phyloP scores from a whole-genome alignment of 1,140 invertebrate genomes.

The Asbolus verrucosus region DNA sequence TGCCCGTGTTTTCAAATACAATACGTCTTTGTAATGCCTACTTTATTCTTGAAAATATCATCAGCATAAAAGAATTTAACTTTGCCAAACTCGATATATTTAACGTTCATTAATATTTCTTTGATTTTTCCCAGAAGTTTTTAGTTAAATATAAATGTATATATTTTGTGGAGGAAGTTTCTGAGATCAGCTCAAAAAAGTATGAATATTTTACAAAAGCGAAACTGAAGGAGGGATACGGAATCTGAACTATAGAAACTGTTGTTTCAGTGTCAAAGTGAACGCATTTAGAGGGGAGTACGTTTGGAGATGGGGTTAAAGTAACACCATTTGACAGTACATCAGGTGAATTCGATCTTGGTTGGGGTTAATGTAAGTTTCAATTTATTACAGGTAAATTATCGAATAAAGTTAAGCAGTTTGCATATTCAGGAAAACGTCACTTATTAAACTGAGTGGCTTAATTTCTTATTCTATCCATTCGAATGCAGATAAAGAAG shows the following conservation, averaged over 20 bases:
- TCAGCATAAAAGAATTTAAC: too few relatives aligned
- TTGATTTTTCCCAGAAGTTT: not conserved
- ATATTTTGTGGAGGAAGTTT: not conserved
- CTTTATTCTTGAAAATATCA: too few relatives aligned
- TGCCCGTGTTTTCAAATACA: too few relatives aligned
- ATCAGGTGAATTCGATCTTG: conserved; percentile 19
- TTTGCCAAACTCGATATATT: too few relatives aligned
- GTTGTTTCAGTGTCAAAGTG: too few relatives aligned
- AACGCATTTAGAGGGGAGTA: too few relatives aligned
- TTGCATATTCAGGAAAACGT: conserved; percentile 50
- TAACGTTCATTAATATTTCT: conserved; percentile 7
- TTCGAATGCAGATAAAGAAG: conserved; percentile 43
- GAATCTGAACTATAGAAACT: too few relatives aligned
- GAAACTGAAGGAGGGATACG: too few relatives aligned
- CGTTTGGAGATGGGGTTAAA: conserved; percentile 31
- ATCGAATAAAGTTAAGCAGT: conserved; percentile 32
- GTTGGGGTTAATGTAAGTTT: conserved; percentile 38
- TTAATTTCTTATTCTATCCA: conserved; percentile 48
- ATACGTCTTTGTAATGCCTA: too few relatives aligned
- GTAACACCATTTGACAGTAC: conserved; percentile 25
- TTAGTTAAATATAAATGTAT: not conserved
- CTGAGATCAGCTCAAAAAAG: not conserved
- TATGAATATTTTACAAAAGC: not conserved
- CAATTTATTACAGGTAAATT: conserved; percentile 35
- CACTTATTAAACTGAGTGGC: conserved; percentile 49